phyloP scores from a whole-genome alignment of 2,113 vertebrate species.

The Nothoprocta perdicaria region DNA sequence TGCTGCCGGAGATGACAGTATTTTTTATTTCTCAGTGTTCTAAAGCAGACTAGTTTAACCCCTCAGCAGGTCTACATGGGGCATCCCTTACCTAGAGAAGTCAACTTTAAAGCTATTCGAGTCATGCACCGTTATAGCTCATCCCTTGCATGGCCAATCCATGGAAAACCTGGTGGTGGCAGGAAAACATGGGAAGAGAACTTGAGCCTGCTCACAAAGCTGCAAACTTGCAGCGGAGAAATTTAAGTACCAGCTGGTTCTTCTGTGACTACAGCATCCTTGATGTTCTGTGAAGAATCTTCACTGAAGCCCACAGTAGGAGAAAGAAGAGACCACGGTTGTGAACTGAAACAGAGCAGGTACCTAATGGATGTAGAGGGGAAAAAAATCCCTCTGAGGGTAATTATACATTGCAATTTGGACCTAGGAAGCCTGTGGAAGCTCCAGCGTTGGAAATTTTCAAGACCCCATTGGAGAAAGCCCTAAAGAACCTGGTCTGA shows the following conservation, averaged over 20 bases:
- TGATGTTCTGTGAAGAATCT: background rate
- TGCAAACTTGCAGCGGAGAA: background rate
- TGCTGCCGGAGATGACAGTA: background rate
- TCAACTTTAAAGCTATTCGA: background rate
- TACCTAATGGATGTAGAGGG: background rate
- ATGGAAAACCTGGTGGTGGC: background rate
- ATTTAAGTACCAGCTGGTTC: background rate
- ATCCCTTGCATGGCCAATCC: rapidly evolving
- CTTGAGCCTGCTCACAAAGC: background rate
- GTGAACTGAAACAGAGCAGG: background rate
- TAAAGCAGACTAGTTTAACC: background rate
- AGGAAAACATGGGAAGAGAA: background rate
- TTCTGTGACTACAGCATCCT: background rate
- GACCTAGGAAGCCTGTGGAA: rapidly evolving
- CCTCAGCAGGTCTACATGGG: background rate
- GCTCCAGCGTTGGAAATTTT: background rate
- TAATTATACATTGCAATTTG: background rate
- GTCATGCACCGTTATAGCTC: background rate
- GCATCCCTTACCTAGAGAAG: background rate
- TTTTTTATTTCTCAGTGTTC: background rate
- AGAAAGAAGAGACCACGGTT: background rate
- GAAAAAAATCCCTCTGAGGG: background rate
- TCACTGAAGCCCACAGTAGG: background rate
- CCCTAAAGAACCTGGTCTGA: background rate
- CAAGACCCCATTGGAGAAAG: background rate